These are phyloP conservation scores for Hemistola chrysoprasaria DNA, from an alignment of 2,888 invertebrate species.

Conservation along the genomic window DNA sequence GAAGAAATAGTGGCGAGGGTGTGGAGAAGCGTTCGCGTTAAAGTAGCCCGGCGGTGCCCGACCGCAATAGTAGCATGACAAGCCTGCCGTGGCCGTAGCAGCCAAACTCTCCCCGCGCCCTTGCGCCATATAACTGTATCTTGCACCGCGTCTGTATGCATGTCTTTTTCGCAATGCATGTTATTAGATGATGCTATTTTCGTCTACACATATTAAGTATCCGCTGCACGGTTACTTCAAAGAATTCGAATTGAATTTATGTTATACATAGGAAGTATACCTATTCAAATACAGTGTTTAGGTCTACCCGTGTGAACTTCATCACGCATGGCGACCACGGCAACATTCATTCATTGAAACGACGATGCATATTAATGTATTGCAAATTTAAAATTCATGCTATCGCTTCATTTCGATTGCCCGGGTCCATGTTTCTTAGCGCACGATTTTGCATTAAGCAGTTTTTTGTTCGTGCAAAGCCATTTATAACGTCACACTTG, in stretches of 20 bases:
- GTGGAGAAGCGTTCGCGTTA: constrained; percentile 12
- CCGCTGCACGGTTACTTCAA: constrained; percentile 73
- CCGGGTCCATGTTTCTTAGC: constrained; percentile 70
- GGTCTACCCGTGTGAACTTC: constrained; percentile 79
- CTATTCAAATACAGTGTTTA: constrained; percentile 77
- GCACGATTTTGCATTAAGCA: constrained; percentile 77
- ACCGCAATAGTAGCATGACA: too few species aligned
- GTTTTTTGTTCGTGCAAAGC: constrained; percentile 71
- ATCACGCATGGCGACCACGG: constrained; percentile 78
- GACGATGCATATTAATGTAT: constrained; percentile 81
- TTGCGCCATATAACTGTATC: constrained; percentile 56
- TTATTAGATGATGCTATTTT: constrained; percentile 73
- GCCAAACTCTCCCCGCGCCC: constrained; percentile 34
- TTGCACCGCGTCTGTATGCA: constrained; percentile 29
- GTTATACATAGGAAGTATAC: constrained; percentile 78
- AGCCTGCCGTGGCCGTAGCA: too few species aligned
- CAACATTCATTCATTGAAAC: constrained; percentile 80
- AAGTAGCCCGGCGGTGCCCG: constrained; percentile 15
- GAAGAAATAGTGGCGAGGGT: too few species aligned
- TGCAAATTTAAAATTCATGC: constrained; percentile 81
- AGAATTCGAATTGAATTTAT: constrained; percentile 76
- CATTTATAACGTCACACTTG: constrained; percentile 69
- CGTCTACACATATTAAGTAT: constrained; percentile 65
- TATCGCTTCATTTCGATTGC: constrained; percentile 73
- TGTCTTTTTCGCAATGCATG: constrained; percentile 55